Base-by-base conservation (phyloP, 2,888 invertebrate species). In the Apoda limacodes region DNA sequence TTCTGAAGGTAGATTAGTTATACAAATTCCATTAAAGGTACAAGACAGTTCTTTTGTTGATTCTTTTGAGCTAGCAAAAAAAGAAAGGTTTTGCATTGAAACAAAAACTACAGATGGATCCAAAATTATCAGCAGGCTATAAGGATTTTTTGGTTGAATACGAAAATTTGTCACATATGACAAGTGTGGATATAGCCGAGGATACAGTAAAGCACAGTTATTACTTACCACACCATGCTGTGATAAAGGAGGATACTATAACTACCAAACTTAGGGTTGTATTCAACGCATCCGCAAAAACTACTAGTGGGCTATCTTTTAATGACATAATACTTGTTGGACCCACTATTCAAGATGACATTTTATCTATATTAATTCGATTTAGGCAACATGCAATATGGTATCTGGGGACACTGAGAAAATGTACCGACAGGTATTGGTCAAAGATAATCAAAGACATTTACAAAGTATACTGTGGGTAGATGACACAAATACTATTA, bases 401-500 rank as follows among this genome's bases (percentile, higher is more conserved):
- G 37, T 10, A 58, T 60, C 37, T 61, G 60, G 53, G 61, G 52
- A 30, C 42, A 56, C 0, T 56, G 58, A 33, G 45, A 60, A n/a
- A n/a, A n/a, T n/a, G n/a, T n/a, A n/a, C n/a, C n/a, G n/a, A n/a
- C n/a, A n/a, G n/a, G n/a, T n/a, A 9, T 9, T 22, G 1, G 30
- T 63, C 1, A 28, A 43, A n/a, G 25, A 34, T 1, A 35, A 40
- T 2, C 49, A 64, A 24, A 29, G 45, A 17, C 22, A 45, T n/a
- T 40, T 48, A 5, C 63, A 61, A 29, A 35, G 45, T n/a, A 62
- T 69, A 7, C 26, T 66, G 1, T 64, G 60, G 64, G 10, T 32
- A 40, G 9, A 26, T 50, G 3, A 22, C 35, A 13, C 29, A 37
- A 5, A 45, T 42, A 28, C 31, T 42, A 9, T 35, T 49, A 1